Evolutionary conservation across 2,888 invertebrate genomes (phyloP), one percentile per base, ranked within the genome.

Genomic region (Oeneis ivallda): DNA sequence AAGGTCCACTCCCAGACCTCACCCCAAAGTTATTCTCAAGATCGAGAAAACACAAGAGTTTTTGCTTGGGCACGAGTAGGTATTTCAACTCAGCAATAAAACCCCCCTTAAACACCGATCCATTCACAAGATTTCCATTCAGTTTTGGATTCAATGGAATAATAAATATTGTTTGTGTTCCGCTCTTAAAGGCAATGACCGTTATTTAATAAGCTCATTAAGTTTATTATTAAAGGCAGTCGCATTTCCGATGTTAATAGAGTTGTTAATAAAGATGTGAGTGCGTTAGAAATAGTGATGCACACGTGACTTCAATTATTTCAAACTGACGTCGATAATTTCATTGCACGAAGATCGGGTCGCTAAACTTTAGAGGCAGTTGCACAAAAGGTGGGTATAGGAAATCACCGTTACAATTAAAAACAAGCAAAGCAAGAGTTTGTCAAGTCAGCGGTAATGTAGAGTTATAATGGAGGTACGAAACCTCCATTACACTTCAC

Each of bases 241-340:
- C 49, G 45, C 32, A 49, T 60, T 67, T 49, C 50, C 58, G 45
- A 67, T 56, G 62, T 62, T 65, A 70, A 68, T 62, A 67, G 32
- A 62, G 39, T 52, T 45, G 62, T 67, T 66, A 69, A 68, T 62
- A 69, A 41, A 64, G 39, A 63, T 59, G 49, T 59, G 43, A 54
- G 72, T 54, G 58, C 63, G 75, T 79, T 76, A 17, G 34, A 47
- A 49, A 50, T 39, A 60, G 60, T 60, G 60, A 50, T 60, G 60
- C 3, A 10, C 32, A 10, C 8, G 9, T 5, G 7, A 53, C 26
- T 26, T 3, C 9, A 3, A 37, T 17, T 50, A 26, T 15, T 47
- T 17, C 10, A 1, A 15, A 52, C 19, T 19, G 32, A 53, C n/a
- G 15, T 15, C 53, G 53, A 53, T 53, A 37, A 17, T 19, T 34